phyloP scores from a whole-genome alignment of 2,888 invertebrate species.

The Scaeva pyrastri region DNA sequence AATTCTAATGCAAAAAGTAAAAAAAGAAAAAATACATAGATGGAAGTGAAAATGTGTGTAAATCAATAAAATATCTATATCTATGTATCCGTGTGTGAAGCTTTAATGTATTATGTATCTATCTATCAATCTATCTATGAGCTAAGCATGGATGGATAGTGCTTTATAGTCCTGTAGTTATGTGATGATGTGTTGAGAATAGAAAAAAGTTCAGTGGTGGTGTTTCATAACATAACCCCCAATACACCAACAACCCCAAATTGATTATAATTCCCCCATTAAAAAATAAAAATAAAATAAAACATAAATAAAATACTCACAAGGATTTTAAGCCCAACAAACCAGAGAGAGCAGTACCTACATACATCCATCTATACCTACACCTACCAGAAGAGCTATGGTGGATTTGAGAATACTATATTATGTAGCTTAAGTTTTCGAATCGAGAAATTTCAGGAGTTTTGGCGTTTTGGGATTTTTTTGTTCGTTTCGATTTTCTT shows the following conservation, averaged over 20 bases:
- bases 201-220: slow-evolving; percentile 51
- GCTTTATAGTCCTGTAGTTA: slow-evolving; percentile 30
- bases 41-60: slow-evolving; percentile 41
- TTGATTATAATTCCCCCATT: slow-evolving; percentile 1
- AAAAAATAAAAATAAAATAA: slow-evolving; percentile 1
- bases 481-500: too few species aligned
- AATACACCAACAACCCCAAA: not conserved
- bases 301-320: slow-evolving; percentile 8
- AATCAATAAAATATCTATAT: slow-evolving; percentile 63
- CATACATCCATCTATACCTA: too few species aligned
- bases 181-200: slow-evolving; percentile 14
- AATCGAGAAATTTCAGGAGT: slow-evolving; percentile 16
- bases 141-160: too few species aligned
- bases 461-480: slow-evolving; percentile 1
- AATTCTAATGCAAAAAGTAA: not conserved
- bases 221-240: slow-evolving; percentile 66
- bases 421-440: slow-evolving; percentile 27
- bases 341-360: not conserved
- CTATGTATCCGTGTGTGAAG: slow-evolving; percentile 52
- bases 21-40: slow-evolving; percentile 1
- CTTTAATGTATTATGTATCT: slow-evolving; percentile 16
- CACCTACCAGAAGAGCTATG: not conserved
- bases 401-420: slow-evolving; percentile 15
- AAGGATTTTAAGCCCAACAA: slow-evolving; percentile 50
- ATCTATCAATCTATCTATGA: not conserved